Conservation (phyloP, 2,113 vertebrate species). For the Genyomyrus donnyi region DNA sequence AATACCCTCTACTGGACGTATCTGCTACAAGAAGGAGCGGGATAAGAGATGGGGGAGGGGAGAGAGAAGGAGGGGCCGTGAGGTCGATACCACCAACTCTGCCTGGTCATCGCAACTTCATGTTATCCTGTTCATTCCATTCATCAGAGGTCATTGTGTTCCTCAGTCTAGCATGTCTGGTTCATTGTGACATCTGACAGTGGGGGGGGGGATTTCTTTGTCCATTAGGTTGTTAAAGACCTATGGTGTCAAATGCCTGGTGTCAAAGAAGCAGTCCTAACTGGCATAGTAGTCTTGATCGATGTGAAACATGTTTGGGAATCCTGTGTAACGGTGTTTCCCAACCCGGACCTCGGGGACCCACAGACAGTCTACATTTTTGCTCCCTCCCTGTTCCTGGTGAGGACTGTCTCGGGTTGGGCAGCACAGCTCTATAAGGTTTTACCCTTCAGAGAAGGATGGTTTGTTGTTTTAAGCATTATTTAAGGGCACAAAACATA, state of each 20-base stretch:
- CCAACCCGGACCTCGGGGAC: background rate
- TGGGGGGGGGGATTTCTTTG: background rate
- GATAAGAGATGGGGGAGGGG: background rate
- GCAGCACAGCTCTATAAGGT: background rate
- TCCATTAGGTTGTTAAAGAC: background rate
- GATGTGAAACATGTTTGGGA: background rate
- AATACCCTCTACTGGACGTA: conserved; percentile 65
- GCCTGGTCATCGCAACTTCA: background rate
- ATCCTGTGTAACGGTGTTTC: background rate
- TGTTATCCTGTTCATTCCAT: background rate
- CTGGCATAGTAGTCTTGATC: background rate
- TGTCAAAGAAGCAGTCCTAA: background rate
- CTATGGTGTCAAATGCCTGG: background rate
- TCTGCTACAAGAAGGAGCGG: conserved; percentile 51
- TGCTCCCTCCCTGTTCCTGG: background rate
- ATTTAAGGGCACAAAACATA: background rate
- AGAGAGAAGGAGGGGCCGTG: background rate
- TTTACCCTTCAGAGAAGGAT: background rate
- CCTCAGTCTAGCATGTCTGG: background rate
- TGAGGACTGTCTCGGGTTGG: background rate
- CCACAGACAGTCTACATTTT: background rate
- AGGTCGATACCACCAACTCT: background rate
- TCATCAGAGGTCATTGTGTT: background rate
- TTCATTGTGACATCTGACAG: background rate
- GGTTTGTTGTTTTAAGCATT: background rate